phyloP scores from a whole-genome alignment of 2,113 vertebrate species.

The Spea multiplicata region DNA sequence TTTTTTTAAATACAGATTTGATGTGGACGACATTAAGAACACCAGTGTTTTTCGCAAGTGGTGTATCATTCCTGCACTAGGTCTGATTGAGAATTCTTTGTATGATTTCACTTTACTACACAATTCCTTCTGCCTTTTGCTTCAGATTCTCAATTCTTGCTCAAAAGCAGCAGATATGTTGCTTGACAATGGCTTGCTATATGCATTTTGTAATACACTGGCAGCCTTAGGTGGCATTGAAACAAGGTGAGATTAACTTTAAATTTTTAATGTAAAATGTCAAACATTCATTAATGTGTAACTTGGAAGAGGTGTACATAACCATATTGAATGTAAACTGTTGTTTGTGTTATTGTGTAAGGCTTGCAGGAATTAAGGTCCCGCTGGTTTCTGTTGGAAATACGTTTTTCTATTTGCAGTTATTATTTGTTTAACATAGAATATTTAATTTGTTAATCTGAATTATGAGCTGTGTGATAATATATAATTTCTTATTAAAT shows the following conservation, averaged over 20 bases:
- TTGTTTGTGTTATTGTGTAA: too few species aligned
- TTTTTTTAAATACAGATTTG: slow-evolving; percentile 69
- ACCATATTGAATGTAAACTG: too few species aligned
- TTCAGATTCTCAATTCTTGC: slow-evolving; percentile 91
- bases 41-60: slow-evolving; percentile 88
- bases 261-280: too few species aligned
- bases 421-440: too few species aligned
- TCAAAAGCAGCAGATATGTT: slow-evolving; percentile 93
- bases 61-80: slow-evolving; percentile 88
- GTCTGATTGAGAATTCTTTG: slow-evolving; percentile 91
- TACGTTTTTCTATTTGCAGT: too few species aligned
- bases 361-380: too few species aligned
- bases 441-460: too few species aligned
- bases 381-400: too few species aligned
- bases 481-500: too few species aligned
- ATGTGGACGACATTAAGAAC: slow-evolving; percentile 87
- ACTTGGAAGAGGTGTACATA: too few species aligned
- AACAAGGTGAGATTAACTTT: slow-evolving; percentile 72
- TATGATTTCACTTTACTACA: slow-evolving; percentile 89
- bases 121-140: slow-evolving; percentile 83
- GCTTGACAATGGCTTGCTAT: slow-evolving; percentile 92
- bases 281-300: too few species aligned
- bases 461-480: too few species aligned
- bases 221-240: slow-evolving; percentile 91
- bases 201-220: slow-evolving; percentile 90